These are phyloP conservation scores for Sapayoa aenigma DNA, from an alignment of 2,113 vertebrate genomes.

Conservation along the genomic window DNA sequence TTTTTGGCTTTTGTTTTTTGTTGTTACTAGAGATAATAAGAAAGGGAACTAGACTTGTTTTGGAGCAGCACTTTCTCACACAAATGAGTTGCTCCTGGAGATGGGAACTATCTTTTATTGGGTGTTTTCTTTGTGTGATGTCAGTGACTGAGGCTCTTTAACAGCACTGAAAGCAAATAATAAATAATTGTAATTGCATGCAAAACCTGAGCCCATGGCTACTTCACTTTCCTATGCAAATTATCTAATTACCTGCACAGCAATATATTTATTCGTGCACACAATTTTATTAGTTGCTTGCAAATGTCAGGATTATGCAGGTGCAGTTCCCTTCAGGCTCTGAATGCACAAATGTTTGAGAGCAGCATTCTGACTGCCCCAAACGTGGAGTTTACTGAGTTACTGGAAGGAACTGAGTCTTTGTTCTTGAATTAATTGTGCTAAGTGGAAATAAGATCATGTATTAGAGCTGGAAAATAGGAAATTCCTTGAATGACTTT, in stretches of 20 bases:
- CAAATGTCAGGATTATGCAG: not conserved
- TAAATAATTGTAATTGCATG: constrained; percentile 18
- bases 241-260: not conserved
- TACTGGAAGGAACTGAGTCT: not conserved
- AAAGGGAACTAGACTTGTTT: not conserved
- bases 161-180: not conserved
- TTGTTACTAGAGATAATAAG: not conserved
- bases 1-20: not conserved
- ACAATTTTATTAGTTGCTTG: not conserved
- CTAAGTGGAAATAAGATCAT: not conserved
- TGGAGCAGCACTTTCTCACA: not conserved
- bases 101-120: not conserved
- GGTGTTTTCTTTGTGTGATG: not conserved
- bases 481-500: constrained; percentile 68
- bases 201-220: not conserved
- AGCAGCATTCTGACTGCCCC: not conserved
- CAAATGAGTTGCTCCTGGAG: not conserved
- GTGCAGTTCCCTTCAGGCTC: not conserved
- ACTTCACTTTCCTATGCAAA: not conserved
- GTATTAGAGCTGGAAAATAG: constrained; percentile 4
- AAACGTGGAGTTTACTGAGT: not conserved
- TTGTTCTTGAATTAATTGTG: not conserved
- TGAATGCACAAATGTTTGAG: not conserved
- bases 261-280: not conserved
- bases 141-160: not conserved